Base-by-base conservation (phyloP, 1,140 invertebrate genomes). In the Alviniconcha marisindica region DNA sequence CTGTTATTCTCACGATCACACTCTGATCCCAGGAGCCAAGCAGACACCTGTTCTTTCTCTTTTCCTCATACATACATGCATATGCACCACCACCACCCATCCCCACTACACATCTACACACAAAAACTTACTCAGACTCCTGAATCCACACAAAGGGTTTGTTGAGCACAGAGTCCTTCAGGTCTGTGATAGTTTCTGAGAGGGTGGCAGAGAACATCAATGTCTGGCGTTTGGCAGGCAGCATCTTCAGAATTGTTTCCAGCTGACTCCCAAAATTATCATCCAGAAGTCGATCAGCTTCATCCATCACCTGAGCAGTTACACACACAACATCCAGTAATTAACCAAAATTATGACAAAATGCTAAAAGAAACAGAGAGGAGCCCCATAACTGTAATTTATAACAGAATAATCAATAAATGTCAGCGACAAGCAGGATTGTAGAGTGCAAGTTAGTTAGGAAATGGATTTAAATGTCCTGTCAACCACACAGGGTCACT, bases 131-230 rank as follows among this genome's bases (percentile, higher is more conserved):
- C 92, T 87, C 77, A 24, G 90, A 89, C 56, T 90, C 83, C 60
- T 91, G 87, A 54, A 90, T 88, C 88, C 90, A 93, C 81, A 92
- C 90, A 83, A 93, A 93, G 36, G 92, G 93, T 85, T 93, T 92
- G 33, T 89, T 91, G 38, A 88, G 84, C 7, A 91, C 87, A 21
- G 91, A 82, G 63, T 90, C 88, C 79, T 91, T 87, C 10, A 93
- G 87, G 60, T 92, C 87, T 69, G 89, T 82, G 4, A 94, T 83
- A 24, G 89, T 89, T 24, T 92, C 88, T 71, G 92, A 93, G 86
- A 93, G 89, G 33, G 93, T 94, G 54, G 93, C 93, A 91, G 92
- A 93, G 85, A 94, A 93, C 18, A 94, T 82, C 31, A 94, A 87
- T 24, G 93, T 93, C 83, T 94, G 93, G n/a, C 93, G 86, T 83